phyloP scores from a whole-genome alignment of 2,797 vertebrate genomes.

The Malacoctenus gilli region DNA sequence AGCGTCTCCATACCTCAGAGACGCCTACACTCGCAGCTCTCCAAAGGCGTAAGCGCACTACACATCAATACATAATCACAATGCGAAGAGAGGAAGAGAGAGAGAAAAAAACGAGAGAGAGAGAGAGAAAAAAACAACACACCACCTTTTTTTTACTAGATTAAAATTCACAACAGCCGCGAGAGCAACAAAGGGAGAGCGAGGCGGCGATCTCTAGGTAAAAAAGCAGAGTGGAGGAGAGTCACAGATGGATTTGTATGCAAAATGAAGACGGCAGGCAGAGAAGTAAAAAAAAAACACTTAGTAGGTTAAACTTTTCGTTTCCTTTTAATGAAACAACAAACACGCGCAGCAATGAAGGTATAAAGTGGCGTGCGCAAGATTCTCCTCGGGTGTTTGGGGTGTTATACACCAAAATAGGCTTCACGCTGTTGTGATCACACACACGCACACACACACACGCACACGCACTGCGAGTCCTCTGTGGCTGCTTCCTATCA shows the following conservation, averaged over 20 bases:
- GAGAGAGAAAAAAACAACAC: neutral
- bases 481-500: constrained; percentile 47
- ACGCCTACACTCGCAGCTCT: constrained; percentile 50
- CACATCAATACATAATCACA: constrained; percentile 67
- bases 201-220: constrained; percentile 35
- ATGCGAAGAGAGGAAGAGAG: constrained; percentile 37
- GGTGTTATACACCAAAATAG: constrained; percentile 1
- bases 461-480: constrained; percentile 3
- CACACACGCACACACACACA: constrained; percentile 3
- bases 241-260: constrained; percentile 13
- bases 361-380: neutral
- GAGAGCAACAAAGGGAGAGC: constrained; percentile 38
- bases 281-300: neutral
- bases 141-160: constrained; percentile 39
- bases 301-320: too few species aligned
- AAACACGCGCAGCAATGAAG: neutral
- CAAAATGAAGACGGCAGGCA: neutral
- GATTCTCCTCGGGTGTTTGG: neutral
- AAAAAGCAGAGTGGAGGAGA: constrained; percentile 4
- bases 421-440: neutral
- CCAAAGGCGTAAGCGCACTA: constrained; percentile 42
- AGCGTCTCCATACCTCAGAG: constrained; percentile 62
- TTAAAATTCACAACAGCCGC: constrained; percentile 58
- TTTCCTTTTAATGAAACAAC: neutral
- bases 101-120: too few species aligned